Percentiles rank a stretch among this genome's conserved stretches.
These are phyloP conservation scores for Rhizoglyphus robini DNA, from an alignment of 1,140 invertebrate genomes.

Conservation along the genomic window DNA sequence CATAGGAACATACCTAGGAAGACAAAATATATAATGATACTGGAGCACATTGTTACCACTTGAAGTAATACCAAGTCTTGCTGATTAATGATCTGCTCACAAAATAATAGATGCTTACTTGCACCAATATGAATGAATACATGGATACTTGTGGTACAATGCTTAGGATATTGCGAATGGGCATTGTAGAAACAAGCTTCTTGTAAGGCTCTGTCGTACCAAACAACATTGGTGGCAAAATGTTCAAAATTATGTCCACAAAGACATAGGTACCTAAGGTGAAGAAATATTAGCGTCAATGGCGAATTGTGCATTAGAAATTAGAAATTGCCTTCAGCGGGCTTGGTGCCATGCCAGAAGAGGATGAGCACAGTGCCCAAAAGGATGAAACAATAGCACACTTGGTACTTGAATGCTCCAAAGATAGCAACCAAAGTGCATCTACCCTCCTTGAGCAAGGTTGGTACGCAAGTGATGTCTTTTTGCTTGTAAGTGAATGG, in stretches of 20 bases:
- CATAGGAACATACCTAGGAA: conserved; percentile 27
- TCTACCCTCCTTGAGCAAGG: conserved; percentile 74
- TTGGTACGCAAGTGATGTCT: conserved; percentile 77
- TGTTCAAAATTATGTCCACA: conserved; percentile 26
- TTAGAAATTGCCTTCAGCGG: conserved; percentile 23
- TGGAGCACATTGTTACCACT: background rate
- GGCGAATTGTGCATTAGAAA: background rate
- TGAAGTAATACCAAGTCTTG: conserved; percentile 28
- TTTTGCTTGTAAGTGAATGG: conserved; percentile 81
- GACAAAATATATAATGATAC: background rate
- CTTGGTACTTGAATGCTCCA: conserved; percentile 97
- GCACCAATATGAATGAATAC: conserved; percentile 31
- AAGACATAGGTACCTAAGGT: conserved; percentile 23
- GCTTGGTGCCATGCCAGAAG: conserved; percentile 35
- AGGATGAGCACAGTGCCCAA: conserved; percentile 84
- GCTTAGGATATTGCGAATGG: conserved; percentile 28
- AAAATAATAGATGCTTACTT: conserved; percentile 27
- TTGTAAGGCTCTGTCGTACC: conserved; percentile 28
- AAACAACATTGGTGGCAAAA: conserved; percentile 27
- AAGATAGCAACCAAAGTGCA: conserved; percentile 87
- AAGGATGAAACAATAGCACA: conserved; percentile 83
- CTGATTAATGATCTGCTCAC: conserved; percentile 27
- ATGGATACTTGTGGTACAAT: conserved; percentile 30
- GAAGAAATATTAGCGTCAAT: background rate
- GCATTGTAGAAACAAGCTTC: conserved; percentile 24